Percentiles rank a stretch among this genome's conserved stretches.
Conservation (phyloP, 92 coral and sea anemone species). For the Parazoanthus swiftii region DNA sequence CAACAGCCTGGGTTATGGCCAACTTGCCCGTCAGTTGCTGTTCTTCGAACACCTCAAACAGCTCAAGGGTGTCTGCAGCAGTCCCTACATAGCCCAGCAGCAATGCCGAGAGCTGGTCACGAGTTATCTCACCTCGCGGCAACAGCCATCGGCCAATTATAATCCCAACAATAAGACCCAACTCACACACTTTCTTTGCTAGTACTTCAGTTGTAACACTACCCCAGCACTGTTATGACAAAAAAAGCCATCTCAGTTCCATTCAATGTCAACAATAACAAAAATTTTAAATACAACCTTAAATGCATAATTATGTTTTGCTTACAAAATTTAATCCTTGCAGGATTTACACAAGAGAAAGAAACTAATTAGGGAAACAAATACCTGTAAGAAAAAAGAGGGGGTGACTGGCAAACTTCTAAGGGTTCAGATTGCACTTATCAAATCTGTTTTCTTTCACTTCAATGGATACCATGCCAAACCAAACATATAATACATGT, state of each 20-base stretch:
- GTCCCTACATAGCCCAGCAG: conserved; percentile 97
- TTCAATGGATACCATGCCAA: too few species aligned
- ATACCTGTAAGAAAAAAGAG: too few species aligned
- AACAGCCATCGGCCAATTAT: conserved; percentile 95
- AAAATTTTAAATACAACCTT: too few species aligned
- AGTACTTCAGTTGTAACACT: conserved; percentile 52
- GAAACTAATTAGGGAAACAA: too few species aligned
- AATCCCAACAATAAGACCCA: conserved; percentile 89
- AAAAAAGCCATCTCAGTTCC: background rate
- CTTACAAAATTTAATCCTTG: too few species aligned
- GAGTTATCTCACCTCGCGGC: conserved; percentile 96
- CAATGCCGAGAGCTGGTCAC: conserved; percentile 98
- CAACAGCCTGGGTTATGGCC: conserved; percentile 82
- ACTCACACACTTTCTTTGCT: conserved; percentile 83
- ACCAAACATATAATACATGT: too few species aligned
- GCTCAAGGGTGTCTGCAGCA: conserved; percentile 94
- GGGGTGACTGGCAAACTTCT: too few species aligned
- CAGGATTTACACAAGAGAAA: too few species aligned
- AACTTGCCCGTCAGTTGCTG: conserved; percentile 59
- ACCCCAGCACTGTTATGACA: conserved; percentile 67
- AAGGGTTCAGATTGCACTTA: too few species aligned
- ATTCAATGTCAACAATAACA: too few species aligned
- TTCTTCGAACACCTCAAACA: conserved; percentile 93
- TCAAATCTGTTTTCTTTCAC: too few species aligned
- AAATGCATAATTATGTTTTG: too few species aligned